phyloP scores from a whole-genome alignment of 2,113 vertebrate species.

The Gorsachius goisagi region DNA sequence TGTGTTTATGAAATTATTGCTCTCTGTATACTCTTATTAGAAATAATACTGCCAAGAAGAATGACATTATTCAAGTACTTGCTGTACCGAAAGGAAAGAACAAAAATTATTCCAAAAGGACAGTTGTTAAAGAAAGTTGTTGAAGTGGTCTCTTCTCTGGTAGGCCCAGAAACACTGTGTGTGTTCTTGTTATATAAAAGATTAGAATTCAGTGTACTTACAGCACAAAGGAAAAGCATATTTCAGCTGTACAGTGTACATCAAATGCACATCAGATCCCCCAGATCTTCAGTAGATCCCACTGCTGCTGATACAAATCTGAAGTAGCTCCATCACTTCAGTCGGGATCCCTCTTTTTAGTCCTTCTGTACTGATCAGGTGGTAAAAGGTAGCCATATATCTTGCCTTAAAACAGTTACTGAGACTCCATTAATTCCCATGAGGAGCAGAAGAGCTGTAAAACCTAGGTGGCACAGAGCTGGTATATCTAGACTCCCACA shows the following conservation, averaged over 20 bases:
- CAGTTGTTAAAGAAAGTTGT: neutral
- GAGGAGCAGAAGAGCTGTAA: neutral
- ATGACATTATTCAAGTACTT: neutral
- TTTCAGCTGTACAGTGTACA: neutral
- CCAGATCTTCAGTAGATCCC: neutral
- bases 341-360: neutral
- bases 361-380: neutral
- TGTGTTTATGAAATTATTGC: neutral
- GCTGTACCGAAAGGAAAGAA: neutral
- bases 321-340: neutral
- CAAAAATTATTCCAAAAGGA: neutral
- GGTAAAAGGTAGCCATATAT: neutral
- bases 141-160: neutral
- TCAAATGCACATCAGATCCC: neutral
- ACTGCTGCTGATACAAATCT: neutral
- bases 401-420: neutral
- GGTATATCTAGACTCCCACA: neutral
- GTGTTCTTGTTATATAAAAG: neutral
- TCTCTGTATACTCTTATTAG: neutral
- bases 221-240: neutral
- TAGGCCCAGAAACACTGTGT: neutral
- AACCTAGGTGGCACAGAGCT: neutral
- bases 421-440: neutral
- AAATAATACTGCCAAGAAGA: neutral
- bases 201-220: neutral